Percentiles rank a stretch among this genome's conserved stretches.
These are phyloP conservation scores for Pao palembangensis DNA, from an alignment of 2,113 vertebrate genomes.

Conservation along the genomic window DNA sequence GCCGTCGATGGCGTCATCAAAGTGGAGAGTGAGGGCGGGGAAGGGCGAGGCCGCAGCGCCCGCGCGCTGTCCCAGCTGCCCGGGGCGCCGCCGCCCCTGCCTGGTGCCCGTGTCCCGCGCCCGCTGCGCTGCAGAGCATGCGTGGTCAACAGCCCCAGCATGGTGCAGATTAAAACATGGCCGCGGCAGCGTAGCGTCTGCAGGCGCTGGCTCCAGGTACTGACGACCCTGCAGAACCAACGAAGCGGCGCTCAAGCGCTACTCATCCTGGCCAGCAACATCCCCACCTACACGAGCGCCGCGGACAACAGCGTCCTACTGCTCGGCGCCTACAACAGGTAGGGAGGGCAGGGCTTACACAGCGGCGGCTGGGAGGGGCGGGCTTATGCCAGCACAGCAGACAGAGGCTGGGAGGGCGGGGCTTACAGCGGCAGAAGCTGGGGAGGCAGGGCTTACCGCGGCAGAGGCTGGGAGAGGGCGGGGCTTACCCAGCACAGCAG, in stretches of 20 bases:
- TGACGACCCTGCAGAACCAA: constrained; percentile 78
- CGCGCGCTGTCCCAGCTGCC: constrained; percentile 51
- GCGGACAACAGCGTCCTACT: constrained; percentile 94
- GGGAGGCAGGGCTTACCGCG: no score
- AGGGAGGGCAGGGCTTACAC: not conserved
- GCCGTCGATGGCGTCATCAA: constrained; percentile 56
- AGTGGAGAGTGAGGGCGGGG: constrained; percentile 78
- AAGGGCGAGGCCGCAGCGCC: constrained; percentile 78
- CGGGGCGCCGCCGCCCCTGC: constrained; percentile 1
- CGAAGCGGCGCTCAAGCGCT: constrained; percentile 82
- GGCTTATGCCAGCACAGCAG: no score
- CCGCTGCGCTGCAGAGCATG: constrained; percentile 54
- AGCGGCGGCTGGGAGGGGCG: no score
- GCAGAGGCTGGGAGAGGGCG: no score
- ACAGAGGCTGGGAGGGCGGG: no score
- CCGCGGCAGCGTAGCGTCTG: constrained; percentile 50
- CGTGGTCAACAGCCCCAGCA: constrained; percentile 62
- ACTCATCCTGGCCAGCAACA: constrained; percentile 94
- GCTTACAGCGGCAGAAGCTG: no score
- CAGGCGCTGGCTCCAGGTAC: not conserved
- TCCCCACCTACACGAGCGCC: constrained; percentile 90
- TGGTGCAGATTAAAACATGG: constrained; percentile 83
- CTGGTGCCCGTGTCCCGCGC: constrained; percentile 41
- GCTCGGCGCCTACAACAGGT: constrained; percentile 92
- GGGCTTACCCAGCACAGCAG: no score